Evolutionary conservation across 53 echinoderm and acorn worm genomes (phyloP), one percentile per base, ranked within the genome.

Genomic region (Henricia sp.): DNA sequence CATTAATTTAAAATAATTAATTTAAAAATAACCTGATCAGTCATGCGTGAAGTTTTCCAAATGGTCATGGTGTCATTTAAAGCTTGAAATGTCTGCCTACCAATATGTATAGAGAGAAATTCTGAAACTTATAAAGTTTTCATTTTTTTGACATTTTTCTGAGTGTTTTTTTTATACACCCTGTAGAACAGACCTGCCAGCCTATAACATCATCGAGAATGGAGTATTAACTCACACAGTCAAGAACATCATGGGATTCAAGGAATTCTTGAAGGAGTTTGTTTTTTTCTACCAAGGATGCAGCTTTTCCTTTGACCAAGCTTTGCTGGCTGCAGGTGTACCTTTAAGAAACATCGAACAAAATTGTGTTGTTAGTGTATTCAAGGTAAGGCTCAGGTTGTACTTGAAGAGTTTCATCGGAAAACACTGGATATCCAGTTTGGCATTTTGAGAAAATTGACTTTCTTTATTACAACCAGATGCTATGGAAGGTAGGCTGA

Each of bases 241-340:
- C 32, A 69, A 74, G 50, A 72, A 89, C 67, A 72, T 96, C 11
- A 13, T 93, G 21, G 84, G 82, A 12, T 96, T 82, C 82, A 87
- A 71, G 12, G 88, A 96, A 17, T 65, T 72, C 11, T 42, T 93
- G 42, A 67, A 89, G 19, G 85, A 93, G 51, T 93, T 77, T 67
- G 84, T 89, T 52, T 87, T 82, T 66, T 96, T 91, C 80, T 96
- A 96, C 67, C 67, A 91, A 13, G 96, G 96, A 0, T 96, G 96
- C 82, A 93, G 93, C 46, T 96, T 93, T 41, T 78, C 93, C 27
- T 96, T 96, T 83, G 96, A 96, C 73, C 51, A 82, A 53, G 87
- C 71, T 4, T 60, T 96, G 14, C 74, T 93, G 16, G n/a, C 46
- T 27, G 96, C 91, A 3, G 82, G 90, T 2, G 62, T 96, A 6